Evolutionary conservation across 2,113 vertebrate genomes (phyloP).

Genomic region (Gavialis gangeticus): DNA sequence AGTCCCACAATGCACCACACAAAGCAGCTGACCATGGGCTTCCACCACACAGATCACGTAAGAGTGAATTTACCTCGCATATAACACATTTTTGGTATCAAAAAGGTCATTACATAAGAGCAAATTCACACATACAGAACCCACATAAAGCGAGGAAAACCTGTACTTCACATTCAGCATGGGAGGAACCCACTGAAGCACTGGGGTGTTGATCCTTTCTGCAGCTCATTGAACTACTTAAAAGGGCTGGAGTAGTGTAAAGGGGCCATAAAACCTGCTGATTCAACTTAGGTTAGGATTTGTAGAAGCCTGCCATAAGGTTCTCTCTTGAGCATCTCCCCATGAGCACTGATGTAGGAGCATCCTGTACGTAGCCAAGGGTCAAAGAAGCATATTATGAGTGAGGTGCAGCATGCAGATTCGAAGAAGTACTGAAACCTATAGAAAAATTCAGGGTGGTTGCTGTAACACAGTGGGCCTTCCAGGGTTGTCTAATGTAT

Average conservation of each 20-base stretch:
- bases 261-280: neutral
- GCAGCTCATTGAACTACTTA: accelerated
- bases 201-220: neutral
- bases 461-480: neutral
- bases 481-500: neutral
- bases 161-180: neutral
- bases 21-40: too few relatives aligned
- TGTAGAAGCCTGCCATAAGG: neutral
- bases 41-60: too few relatives aligned
- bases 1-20: too few relatives aligned
- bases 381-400: neutral
- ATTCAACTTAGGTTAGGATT: neutral
- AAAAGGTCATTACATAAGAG: too few relatives aligned
- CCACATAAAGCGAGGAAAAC: too few relatives aligned
- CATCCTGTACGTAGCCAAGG: too few relatives aligned
- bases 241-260: neutral
- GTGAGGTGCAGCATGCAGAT: neutral
- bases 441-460: neutral
- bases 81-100: too few relatives aligned
- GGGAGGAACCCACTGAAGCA: neutral
- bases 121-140: too few relatives aligned
- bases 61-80: too few relatives aligned
- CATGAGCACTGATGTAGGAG: neutral
- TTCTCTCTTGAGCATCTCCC: neutral
- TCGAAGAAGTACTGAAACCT: neutral